These are phyloP conservation scores for Momotus momota DNA, from an alignment of 2,797 vertebrate genomes.

Conservation along the genomic window DNA sequence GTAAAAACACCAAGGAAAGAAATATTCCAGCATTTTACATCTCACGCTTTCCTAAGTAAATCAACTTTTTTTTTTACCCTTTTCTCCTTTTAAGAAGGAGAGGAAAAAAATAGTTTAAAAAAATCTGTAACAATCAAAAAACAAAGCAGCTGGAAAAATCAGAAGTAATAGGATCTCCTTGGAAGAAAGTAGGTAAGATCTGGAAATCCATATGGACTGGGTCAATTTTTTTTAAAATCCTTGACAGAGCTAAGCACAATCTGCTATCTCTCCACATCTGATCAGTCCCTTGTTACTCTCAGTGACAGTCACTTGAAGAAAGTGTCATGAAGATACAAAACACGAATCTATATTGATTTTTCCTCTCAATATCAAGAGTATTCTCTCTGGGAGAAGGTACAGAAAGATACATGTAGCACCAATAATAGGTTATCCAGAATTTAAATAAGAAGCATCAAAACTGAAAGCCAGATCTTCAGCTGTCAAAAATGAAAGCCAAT, in stretches of 20 bases:
- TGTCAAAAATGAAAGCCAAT: neutral
- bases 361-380: neutral
- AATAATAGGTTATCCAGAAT: neutral
- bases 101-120: neutral
- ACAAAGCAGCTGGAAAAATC: neutral
- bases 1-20: neutral
- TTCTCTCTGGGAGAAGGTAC: neutral
- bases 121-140: neutral
- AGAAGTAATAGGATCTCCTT: neutral
- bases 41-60: neutral
- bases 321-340: neutral
- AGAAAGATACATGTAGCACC: neutral
- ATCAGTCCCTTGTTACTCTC: neutral
- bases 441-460: slow-evolving; percentile 2
- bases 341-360: slow-evolving; percentile 13
- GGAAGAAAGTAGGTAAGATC: neutral
- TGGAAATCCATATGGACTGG: neutral
- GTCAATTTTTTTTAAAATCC: neutral
- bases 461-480: neutral
- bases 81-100: neutral
- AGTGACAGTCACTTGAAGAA: neutral
- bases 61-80: neutral
- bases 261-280: neutral
- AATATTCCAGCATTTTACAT: neutral
- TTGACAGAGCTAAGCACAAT: neutral